Percentiles rank a stretch among this genome's conserved stretches.
phyloP scores from a whole-genome alignment of 2,888 invertebrate species.

The Erynnis tages region DNA sequence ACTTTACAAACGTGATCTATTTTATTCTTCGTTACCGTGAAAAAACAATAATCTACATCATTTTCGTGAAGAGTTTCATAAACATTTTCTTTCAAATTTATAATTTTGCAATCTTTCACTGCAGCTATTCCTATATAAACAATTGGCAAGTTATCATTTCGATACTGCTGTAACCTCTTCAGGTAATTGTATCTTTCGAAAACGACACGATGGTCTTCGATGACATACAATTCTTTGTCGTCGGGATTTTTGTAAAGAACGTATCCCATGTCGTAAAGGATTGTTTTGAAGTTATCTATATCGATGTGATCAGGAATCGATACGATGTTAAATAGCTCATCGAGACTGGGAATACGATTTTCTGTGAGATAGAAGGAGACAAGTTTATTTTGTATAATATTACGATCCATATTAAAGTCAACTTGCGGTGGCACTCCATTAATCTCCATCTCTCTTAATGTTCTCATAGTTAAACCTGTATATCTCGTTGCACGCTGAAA shows the following conservation, averaged over 20 bases:
- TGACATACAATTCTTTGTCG: constrained; percentile 36
- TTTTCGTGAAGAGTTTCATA: not conserved
- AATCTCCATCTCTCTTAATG: not conserved
- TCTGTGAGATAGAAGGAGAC: not conserved
- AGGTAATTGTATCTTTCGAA: constrained; percentile 45
- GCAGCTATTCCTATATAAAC: constrained; percentile 4
- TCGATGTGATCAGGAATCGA: constrained; percentile 40
- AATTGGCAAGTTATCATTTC: not conserved
- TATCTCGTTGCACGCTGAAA: not conserved
- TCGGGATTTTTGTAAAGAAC: constrained; percentile 36
- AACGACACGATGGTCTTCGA: constrained; percentile 45
- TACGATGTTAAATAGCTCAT: constrained; percentile 37
- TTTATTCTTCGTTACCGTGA: not conserved
- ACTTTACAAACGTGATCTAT: not conserved
- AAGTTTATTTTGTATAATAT: not conserved
- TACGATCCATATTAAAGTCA: not conserved
- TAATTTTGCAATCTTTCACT: not conserved
- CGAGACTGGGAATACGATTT: constrained; percentile 38
- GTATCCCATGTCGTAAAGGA: constrained; percentile 44
- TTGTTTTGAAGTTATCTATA: constrained; percentile 41
- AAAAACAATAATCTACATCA: not conserved
- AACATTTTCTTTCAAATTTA: not conserved
- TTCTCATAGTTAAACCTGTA: constrained; percentile 1
- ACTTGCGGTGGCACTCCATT: not conserved
- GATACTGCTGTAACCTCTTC: constrained; percentile 4